Evolutionary conservation across 2,113 vertebrate species (phyloP).

Genomic region (Pristiophorus japonicus): DNA sequence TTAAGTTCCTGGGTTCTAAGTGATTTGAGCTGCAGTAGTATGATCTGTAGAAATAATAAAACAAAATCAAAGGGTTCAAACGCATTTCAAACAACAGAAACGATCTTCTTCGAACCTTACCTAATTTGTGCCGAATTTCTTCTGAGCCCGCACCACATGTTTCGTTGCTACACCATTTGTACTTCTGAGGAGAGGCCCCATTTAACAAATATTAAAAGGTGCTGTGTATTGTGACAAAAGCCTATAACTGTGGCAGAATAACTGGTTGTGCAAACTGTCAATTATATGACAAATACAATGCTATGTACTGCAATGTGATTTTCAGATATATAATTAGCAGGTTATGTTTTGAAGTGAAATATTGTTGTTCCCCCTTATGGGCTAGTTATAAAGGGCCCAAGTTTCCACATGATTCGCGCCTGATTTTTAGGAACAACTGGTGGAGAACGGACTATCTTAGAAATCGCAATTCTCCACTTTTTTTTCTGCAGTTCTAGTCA

Average conservation of each 20-base stretch:
- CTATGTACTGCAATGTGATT: background rate
- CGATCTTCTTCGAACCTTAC: background rate
- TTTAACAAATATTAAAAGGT: conserved; percentile 6
- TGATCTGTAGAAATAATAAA: background rate
- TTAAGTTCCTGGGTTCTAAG: background rate
- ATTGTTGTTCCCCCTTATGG: background rate
- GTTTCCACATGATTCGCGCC: too few relatives aligned
- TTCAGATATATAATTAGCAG: background rate
- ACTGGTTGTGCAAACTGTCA: background rate
- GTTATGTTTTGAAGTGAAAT: background rate
- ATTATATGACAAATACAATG: background rate
- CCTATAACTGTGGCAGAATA: background rate
- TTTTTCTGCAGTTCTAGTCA: too few relatives aligned
- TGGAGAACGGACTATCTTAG: too few relatives aligned
- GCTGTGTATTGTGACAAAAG: background rate
- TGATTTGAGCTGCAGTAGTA: background rate
- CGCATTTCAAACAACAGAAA: background rate
- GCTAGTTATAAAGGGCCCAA: too few relatives aligned
- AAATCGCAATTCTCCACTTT: too few relatives aligned
- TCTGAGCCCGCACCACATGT: background rate
- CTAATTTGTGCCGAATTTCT: background rate
- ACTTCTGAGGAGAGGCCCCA: background rate
- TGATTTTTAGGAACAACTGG: too few relatives aligned
- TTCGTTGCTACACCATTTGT: background rate
- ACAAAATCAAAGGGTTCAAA: background rate